Evolutionary conservation across 2,888 invertebrate genomes (phyloP), one percentile per base, ranked within the genome.

Genomic region (Tenodera sinensis): DNA sequence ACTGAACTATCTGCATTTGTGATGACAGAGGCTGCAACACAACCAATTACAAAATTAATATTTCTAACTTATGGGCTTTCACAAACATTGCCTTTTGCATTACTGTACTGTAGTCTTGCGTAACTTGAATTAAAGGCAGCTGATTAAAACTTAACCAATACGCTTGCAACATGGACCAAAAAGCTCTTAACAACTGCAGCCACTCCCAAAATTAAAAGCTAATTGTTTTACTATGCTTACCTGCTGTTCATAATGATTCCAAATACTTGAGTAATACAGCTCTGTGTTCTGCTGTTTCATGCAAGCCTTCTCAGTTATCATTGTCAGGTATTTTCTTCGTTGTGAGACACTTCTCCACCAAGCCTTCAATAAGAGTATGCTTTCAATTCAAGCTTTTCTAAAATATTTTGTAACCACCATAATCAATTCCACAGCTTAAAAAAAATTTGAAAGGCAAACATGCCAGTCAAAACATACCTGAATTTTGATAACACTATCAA

Each of bases 331-430:
- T 90, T 93, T 93, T 90, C 93, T 94, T 90, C 94, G 93, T 89
- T 94, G 93, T 20, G 93, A 91, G 2, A 94, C 91, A 90, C 94
- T 94, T 90, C 95, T 94, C 96, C 96, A 96, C 95, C 96, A 96
- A 0, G 95, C 93, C 94, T 96, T 95, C 90, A 95, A 95, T 91
- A 92, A 93, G 8, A 95, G 2, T 28, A 20, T 42, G 15, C 3
- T 28, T 83, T 15, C 15, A 83, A 83, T 27, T 30, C 27, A 28
- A 83, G 8, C n/a, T n/a, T 20, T 42, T 12, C 25, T 83, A 83
- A 28, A 28, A 83, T 27, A 83, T 27, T 83, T 30, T 27, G 28
- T 15, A 83, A 28, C n/a, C 12, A 42, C 12, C 34, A 42, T 42
- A 42, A 30, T 28, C 20, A 30, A 83, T 20, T 28, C 15, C 14